These are phyloP conservation scores for Disparrhopalites patrizii DNA, from an alignment of 2,888 invertebrate genomes.

Conservation along the genomic window DNA sequence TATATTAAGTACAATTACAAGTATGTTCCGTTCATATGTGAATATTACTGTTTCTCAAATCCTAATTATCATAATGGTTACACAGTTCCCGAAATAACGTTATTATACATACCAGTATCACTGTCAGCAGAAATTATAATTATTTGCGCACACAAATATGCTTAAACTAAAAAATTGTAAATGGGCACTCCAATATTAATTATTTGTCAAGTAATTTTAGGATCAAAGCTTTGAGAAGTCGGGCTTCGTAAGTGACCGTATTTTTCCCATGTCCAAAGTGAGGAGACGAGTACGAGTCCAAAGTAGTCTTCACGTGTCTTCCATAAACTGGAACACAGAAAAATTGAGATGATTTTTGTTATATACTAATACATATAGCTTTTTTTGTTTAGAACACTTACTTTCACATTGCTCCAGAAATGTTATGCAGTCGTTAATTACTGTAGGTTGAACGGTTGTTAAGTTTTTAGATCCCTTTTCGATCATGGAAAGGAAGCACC, in stretches of 20 bases:
- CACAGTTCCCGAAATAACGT: too few species aligned
- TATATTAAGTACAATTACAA: too few species aligned
- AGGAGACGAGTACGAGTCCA: slow-evolving; percentile 81
- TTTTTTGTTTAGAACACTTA: slow-evolving; percentile 50
- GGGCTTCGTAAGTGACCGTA: slow-evolving; percentile 85
- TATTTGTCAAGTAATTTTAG: slow-evolving; percentile 56
- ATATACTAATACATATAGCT: neutral
- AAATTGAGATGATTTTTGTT: neutral
- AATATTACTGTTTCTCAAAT: too few species aligned
- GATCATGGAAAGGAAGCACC: slow-evolving; percentile 88
- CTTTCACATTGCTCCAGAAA: slow-evolving; percentile 88
- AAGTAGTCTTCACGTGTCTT: slow-evolving; percentile 72
- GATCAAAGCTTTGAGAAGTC: slow-evolving; percentile 75
- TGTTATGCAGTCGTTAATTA: slow-evolving; percentile 78
- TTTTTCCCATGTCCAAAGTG: slow-evolving; percentile 80
- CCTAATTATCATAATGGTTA: too few species aligned
- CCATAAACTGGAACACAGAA: slow-evolving; percentile 66
- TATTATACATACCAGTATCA: too few species aligned
- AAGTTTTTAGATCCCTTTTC: slow-evolving; percentile 88
- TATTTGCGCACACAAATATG: too few species aligned
- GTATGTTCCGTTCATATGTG: too few species aligned
- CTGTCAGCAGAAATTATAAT: too few species aligned
- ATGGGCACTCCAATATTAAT: too few species aligned
- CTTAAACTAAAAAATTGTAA: too few species aligned
- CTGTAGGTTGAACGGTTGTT: slow-evolving; percentile 79